Base-by-base conservation (phyloP, 2,113 vertebrate species). In the Zosterops hypoxanthus region DNA sequence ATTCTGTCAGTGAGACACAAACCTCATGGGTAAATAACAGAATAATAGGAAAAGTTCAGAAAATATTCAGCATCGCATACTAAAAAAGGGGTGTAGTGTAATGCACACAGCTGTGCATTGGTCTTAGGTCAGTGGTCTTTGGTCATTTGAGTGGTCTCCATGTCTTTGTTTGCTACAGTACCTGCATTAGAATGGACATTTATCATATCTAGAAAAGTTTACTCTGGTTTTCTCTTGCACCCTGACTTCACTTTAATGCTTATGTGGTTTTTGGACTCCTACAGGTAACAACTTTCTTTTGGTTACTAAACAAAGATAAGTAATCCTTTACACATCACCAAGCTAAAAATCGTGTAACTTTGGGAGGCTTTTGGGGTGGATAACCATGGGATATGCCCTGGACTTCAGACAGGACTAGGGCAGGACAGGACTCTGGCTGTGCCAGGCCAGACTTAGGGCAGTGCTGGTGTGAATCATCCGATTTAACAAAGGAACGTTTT, bases 251-350 rank as follows among this genome's bases (percentile, higher is more conserved):
- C 13, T 33, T 57, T 69, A n/a, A 56, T 9, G 29, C 14, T 55
- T 42, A 52, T 0, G 0, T 33, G 9, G 2, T 25, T 65, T 69
- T 26, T 33, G 5, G 25, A 33, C 41, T 65, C 33, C 44, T 39
- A 42, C 1, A 69, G 20, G 2, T 63, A 59, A 1, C 16, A 63
- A 1, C 24, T 60, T 88, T 14, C 10, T 41, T 50, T 60, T 34
- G 10, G 12, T 36, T 78, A 34, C 49, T 80, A 60, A 86, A 63
- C 17, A 34, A 53, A 41, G 4, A 46, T 4, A 53, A 52, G 36
- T 41, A 70, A 71, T 53, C 10, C 20, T 46, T 90, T 42, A 16
- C 15, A 11, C 1, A 1, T 31, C 14, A 44, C 50, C 28, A n/a
- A 68, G 34, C 23, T 19, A 60, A 65, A 81, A 53, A 34, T 22